phyloP scores from a whole-genome alignment of 2,113 vertebrate species.

The Sterna hirundo region DNA sequence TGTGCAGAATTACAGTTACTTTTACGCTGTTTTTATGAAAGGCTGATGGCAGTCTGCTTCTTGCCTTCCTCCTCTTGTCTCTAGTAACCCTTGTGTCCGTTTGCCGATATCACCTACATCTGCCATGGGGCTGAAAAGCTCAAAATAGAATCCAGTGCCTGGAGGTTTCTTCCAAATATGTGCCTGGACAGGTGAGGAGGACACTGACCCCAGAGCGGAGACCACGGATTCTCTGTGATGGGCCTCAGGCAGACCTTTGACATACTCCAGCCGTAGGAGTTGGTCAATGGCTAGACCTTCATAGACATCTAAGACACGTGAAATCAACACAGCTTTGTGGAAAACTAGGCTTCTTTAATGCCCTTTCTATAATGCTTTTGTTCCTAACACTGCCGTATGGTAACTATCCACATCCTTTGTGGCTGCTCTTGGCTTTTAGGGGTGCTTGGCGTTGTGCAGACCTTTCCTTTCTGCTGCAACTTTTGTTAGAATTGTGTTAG shows the following conservation, averaged over 20 bases:
- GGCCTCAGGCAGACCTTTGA: background rate
- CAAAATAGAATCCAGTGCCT: background rate
- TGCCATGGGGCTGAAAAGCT: background rate
- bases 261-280: background rate
- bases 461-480: background rate
- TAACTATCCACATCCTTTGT: background rate
- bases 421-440: background rate
- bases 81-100: background rate
- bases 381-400: background rate
- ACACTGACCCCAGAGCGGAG: background rate
- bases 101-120: background rate
- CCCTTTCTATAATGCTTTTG: background rate
- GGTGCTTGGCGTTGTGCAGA: background rate
- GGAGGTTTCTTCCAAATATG: background rate
- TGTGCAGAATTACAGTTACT: background rate
- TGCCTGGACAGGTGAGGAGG: background rate
- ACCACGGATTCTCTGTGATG: background rate
- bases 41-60: background rate
- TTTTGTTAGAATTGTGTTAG: background rate
- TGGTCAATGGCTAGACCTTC: background rate
- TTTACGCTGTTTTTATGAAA: background rate
- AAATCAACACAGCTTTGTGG: background rate
- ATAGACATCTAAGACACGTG: background rate
- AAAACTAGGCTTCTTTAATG: background rate
- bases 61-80: background rate